A percentile compares a stretch with the other conserved stretches of the same genome.
phyloP scores from a whole-genome alignment of 2,113 vertebrate species.

The Pyxicephalus adspersus region DNA sequence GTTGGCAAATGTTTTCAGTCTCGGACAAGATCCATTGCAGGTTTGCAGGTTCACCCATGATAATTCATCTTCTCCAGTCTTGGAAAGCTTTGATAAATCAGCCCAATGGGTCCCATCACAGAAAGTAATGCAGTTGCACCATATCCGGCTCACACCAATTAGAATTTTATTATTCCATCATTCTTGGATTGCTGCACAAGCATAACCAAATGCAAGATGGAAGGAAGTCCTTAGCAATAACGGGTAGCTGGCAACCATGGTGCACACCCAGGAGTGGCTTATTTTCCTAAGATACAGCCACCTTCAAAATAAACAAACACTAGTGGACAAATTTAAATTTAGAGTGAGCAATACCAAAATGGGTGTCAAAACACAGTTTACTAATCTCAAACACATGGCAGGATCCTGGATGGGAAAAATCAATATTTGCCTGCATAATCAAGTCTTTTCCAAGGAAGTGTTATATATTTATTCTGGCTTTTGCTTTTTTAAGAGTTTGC shows the following conservation, averaged over 20 bases:
- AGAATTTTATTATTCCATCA: too few relatives aligned
- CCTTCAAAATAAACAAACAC: conserved; percentile 35
- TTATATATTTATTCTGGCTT: background rate
- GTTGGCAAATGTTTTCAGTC: too few relatives aligned
- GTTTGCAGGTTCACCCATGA: too few relatives aligned
- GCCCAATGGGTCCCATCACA: too few relatives aligned
- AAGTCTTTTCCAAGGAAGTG: background rate
- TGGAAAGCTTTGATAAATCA: too few relatives aligned
- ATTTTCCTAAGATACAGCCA: conserved; percentile 16
- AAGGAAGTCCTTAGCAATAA: too few relatives aligned
- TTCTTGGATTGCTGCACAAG: too few relatives aligned
- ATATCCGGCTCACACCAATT: too few relatives aligned
- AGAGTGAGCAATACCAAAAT: background rate
- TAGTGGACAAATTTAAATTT: background rate
- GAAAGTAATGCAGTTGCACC: too few relatives aligned
- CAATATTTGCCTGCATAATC: background rate
- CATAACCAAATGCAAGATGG: too few relatives aligned
- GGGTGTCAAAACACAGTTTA: background rate
- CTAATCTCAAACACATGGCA: background rate
- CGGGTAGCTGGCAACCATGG: background rate
- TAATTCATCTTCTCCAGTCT: too few relatives aligned
- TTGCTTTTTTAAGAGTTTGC: background rate
- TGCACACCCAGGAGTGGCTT: conserved; percentile 13
- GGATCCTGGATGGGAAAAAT: conserved; percentile 13
- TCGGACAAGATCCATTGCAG: too few relatives aligned